Evolutionary conservation across 2,888 invertebrate species (phyloP), one percentile per base, ranked within the genome.

Genomic region (Rhimphoctona megacephalus): DNA sequence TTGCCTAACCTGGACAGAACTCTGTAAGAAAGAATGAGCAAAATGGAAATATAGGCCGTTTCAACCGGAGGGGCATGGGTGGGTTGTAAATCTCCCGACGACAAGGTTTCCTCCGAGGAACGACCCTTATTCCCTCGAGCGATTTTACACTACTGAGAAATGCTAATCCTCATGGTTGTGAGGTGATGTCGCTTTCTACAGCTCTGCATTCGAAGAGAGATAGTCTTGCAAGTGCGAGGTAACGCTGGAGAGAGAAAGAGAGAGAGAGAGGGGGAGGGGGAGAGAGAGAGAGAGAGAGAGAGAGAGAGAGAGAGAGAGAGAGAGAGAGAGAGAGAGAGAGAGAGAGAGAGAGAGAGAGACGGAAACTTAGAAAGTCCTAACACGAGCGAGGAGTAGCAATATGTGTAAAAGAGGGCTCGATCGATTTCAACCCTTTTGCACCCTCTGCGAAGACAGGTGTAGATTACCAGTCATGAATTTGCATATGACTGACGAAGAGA

Each of bases 401-500:
- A 17, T 61, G 30, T 39, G 46, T 33, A 19, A 33, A 67, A 85
- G 39, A n/a, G 57, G 30, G 73, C 61, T 66, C 82, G 82, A 83
- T 83, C 83, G 85, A 85, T 85, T 83, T 70, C 43, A 80, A 74
- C 69, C 64, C 70, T 79, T 70, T 79, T 74, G 70, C 70, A 80
- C 43, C 54, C 46, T 74, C 67, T 39, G 85, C 69, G 30, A 80
- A 70, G 85, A 82, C 79, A 80, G 76, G 61, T 79, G 74, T 85
- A 76, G 79, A 85, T 85, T 83, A 85, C 70, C 74, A 79, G 78
- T 82, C 85, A 64, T 11, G 82, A 83, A 85, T 85, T 85, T 85
- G 82, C 85, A 85, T 85, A 78, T 43, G 33, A 81, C 78, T 61
- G 72, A 72, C 17, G 61, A 30, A 5, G 61, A 30, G 17, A 14